Percentiles rank a stretch among this genome's conserved stretches.
These are phyloP conservation scores for Lithophane leautieri DNA, from an alignment of 2,888 invertebrate species.

Conservation along the genomic window DNA sequence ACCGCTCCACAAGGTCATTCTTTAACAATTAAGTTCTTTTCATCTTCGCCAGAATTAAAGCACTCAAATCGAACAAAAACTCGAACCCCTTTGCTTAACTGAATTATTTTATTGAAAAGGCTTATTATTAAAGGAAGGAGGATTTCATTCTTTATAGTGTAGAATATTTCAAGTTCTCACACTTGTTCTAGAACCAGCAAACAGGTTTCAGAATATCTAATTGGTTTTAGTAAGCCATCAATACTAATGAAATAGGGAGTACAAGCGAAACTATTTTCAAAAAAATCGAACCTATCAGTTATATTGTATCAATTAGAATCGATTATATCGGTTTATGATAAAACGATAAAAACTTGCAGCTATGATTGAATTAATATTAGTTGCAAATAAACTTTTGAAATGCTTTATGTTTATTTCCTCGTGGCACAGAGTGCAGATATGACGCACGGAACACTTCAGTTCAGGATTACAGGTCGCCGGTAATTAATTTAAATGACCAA, in stretches of 20 bases:
- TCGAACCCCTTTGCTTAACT: constrained; percentile 67
- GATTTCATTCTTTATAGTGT: constrained; percentile 59
- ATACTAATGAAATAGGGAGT: constrained; percentile 65
- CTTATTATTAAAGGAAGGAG: constrained; percentile 77
- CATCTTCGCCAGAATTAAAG: constrained; percentile 57
- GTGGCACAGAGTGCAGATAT: constrained; percentile 22
- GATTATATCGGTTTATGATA: constrained; percentile 55
- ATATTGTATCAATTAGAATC: constrained; percentile 60
- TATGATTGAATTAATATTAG: constrained; percentile 50
- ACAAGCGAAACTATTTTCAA: constrained; percentile 50
- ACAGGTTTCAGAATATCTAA: constrained; percentile 66
- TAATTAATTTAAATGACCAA: constrained; percentile 62
- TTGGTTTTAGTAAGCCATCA: constrained; percentile 67
- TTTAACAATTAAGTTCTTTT: constrained; percentile 62
- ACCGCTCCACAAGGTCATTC: constrained; percentile 58
- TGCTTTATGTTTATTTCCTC: constrained; percentile 18
- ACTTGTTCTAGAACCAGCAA: constrained; percentile 70
- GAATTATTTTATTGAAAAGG: constrained; percentile 79
- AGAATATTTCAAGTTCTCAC: constrained; percentile 71
- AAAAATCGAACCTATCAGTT: constrained; percentile 33
- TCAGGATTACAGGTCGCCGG: constrained; percentile 20
- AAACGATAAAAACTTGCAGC: constrained; percentile 46
- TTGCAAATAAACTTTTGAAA: constrained; percentile 40
- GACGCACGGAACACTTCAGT: constrained; percentile 16
- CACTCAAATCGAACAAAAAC: constrained; percentile 69